Evolutionary conservation across 1,140 invertebrate genomes (phyloP).

Genomic region (Papilio machaon): DNA sequence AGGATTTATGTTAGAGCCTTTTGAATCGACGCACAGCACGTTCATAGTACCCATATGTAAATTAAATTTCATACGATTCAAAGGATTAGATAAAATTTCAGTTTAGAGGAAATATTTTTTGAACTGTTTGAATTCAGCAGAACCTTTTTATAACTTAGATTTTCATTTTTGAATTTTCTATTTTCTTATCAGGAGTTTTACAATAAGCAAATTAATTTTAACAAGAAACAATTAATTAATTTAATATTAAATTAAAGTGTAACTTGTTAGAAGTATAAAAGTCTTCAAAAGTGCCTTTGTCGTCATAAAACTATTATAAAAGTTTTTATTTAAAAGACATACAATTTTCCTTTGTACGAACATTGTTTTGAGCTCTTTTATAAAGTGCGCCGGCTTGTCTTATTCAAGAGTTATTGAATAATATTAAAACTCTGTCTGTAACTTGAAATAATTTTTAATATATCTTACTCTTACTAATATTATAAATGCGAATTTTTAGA

Average conservation of each 20-base stretch:
- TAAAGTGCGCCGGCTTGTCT: not conserved
- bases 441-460: not conserved
- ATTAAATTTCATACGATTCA: slow-evolving; percentile 3
- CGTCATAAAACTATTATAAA: slow-evolving; percentile 16
- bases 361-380: not conserved
- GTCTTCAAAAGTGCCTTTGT: slow-evolving; percentile 11
- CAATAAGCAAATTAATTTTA: too few relatives aligned
- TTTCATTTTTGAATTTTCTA: too few relatives aligned
- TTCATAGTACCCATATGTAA: not conserved
- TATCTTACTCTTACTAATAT: too few relatives aligned
- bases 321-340: not conserved
- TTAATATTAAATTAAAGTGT: not conserved
- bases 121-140: not conserved
- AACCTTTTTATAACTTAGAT: too few relatives aligned
- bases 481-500: too few relatives aligned
- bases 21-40: not conserved
- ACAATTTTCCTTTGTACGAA: slow-evolving; percentile 12
- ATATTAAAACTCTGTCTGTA: not conserved
- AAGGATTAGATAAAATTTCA: not conserved
- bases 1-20: not conserved
- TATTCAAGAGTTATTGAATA: not conserved
- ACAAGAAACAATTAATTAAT: too few relatives aligned
- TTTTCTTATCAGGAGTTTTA: too few relatives aligned
- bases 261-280: slow-evolving; percentile 2
- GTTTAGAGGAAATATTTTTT: not conserved